phyloP scores from a whole-genome alignment of 2,113 vertebrate genomes.

The Misgurnus mizolepis region DNA sequence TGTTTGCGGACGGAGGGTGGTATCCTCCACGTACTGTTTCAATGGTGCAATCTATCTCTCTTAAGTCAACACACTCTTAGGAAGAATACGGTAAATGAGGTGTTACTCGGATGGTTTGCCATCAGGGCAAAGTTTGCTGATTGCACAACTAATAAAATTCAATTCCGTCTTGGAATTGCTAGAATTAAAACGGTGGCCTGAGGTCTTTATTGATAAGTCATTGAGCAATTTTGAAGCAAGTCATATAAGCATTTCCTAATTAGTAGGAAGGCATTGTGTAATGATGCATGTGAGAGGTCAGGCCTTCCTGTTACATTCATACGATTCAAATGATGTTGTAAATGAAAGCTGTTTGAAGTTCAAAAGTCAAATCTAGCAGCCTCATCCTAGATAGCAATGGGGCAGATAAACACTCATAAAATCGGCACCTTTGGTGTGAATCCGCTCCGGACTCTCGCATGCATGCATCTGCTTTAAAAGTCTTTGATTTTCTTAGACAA shows the following conservation, averaged over 20 bases:
- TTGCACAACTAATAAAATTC: not conserved
- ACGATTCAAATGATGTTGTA: not conserved
- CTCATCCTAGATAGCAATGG: too few species aligned
- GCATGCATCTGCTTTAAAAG: too few species aligned
- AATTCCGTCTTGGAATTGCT: not conserved
- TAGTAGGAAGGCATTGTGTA: not conserved
- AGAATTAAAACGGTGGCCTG: slow-evolving; percentile 7
- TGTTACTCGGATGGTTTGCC: slow-evolving; percentile 16
- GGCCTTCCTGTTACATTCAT: not conserved
- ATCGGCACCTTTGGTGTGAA: too few species aligned
- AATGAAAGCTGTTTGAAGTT: too few species aligned
- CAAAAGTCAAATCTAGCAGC: too few species aligned
- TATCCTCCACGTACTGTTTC: slow-evolving; percentile 46
- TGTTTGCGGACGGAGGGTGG: slow-evolving; percentile 60
- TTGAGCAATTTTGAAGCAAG: not conserved
- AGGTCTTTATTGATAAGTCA: slow-evolving; percentile 4
- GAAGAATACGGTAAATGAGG: slow-evolving; percentile 37
- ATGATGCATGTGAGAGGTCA: slow-evolving; percentile 2
- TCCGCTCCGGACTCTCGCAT: too few species aligned
- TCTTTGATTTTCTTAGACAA: too few species aligned
- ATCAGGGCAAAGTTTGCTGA: slow-evolving; percentile 7
- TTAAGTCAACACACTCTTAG: slow-evolving; percentile 36
- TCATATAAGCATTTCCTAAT: slow-evolving; percentile 7
- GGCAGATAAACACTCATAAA: too few species aligned
- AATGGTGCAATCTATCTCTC: slow-evolving; percentile 47